Percentiles rank a stretch among this genome's conserved stretches.
Conservation (phyloP, 2,113 vertebrate genomes). For the Gorsachius goisagi region DNA sequence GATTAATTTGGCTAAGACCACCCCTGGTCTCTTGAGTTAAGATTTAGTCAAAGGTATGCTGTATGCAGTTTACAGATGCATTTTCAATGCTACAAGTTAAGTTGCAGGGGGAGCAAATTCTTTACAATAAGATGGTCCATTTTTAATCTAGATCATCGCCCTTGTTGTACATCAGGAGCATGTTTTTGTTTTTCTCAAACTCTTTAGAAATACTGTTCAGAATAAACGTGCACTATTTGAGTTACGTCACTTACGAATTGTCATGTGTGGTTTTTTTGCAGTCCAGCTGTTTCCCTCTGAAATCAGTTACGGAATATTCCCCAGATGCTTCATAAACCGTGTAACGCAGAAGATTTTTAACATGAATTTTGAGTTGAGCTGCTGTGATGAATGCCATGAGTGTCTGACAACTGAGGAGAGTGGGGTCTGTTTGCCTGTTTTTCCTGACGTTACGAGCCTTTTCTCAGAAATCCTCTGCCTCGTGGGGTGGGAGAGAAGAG, state of each 20-base stretch:
- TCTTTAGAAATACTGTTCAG: conserved; percentile 58
- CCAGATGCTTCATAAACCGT: background rate
- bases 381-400: background rate
- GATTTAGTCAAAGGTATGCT: conserved; percentile 16
- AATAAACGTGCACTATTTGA: conserved; percentile 69
- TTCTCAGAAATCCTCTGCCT: background rate
- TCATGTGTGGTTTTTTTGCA: background rate
- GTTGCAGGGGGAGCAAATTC: conserved; percentile 51
- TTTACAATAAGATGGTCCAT: conserved; percentile 34
- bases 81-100: conserved; percentile 26
- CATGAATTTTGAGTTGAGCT: background rate
- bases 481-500: background rate
- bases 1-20: conserved; percentile 36
- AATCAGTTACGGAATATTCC: background rate
- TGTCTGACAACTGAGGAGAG: background rate
- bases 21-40: conserved; percentile 38
- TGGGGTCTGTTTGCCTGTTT: background rate
- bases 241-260: conserved; percentile 30
- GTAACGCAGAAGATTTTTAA: background rate
- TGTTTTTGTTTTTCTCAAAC: conserved; percentile 59
- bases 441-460: background rate
- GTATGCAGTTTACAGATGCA: conserved; percentile 3
- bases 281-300: background rate
- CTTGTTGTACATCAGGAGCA: conserved; percentile 62
- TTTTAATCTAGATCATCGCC: conserved; percentile 43